Evolutionary conservation across 92 coral and sea anemone species (phyloP).

Genomic region (Zoanthus solanderi): DNA sequence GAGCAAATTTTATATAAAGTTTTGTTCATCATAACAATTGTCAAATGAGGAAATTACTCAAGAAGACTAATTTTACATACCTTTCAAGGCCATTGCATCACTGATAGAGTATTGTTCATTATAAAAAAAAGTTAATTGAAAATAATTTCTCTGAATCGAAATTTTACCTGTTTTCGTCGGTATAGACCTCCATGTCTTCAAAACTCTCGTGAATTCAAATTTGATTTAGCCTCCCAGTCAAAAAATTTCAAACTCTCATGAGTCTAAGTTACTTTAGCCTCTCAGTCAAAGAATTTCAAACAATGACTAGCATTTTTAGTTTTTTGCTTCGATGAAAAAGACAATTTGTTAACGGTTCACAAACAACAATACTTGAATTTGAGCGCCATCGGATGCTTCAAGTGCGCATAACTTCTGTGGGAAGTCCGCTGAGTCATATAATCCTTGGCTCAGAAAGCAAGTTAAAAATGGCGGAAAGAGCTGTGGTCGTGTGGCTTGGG

Average conservation of each 20-base stretch:
- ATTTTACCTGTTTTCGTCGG: slow-evolving; percentile 43
- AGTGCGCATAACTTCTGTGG: background rate
- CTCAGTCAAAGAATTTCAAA: background rate
- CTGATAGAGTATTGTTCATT: too few relatives aligned
- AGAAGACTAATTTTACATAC: too few relatives aligned
- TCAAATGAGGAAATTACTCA: too few relatives aligned
- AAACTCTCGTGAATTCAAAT: background rate
- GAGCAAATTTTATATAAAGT: too few relatives aligned
- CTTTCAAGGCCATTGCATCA: too few relatives aligned
- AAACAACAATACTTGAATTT: slow-evolving; percentile 37
- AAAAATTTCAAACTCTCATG: background rate
- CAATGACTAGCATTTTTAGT: background rate
- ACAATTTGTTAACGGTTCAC: slow-evolving; percentile 18
- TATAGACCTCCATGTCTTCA: slow-evolving; percentile 33
- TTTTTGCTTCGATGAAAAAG: slow-evolving; percentile 16
- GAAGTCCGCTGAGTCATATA: slow-evolving; percentile 21
- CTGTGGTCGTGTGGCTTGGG: slow-evolving; percentile 51
- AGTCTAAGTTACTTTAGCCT: background rate
- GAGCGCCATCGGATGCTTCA: slow-evolving; percentile 32
- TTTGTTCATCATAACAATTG: too few relatives aligned
- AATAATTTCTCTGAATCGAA: background rate
- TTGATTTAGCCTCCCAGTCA: too few relatives aligned
- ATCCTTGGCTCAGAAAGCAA: background rate
- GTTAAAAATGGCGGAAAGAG: slow-evolving; percentile 68
- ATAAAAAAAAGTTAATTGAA: too few relatives aligned